Evolutionary conservation across 2,888 invertebrate genomes (phyloP).

Genomic region (Rhagophthalmus giganteus): DNA sequence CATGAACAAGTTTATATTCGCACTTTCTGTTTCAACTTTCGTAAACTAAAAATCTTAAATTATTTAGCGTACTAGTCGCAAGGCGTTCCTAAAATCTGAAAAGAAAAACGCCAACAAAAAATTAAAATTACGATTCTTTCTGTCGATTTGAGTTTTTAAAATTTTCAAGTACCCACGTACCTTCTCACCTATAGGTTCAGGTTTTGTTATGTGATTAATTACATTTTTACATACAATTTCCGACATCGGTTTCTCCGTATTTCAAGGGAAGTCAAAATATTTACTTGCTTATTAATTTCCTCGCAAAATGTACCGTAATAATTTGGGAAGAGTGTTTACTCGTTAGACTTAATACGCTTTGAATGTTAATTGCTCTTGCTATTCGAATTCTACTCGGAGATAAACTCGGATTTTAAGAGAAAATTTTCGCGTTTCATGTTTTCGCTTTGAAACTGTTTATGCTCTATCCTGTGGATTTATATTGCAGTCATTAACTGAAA

Average conservation of each 20-base stretch:
- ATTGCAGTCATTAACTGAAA: neutral
- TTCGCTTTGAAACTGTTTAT: neutral
- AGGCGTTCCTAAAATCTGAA: neutral
- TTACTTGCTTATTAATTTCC: conserved; percentile 1
- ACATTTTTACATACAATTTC: neutral
- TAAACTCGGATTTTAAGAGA: neutral
- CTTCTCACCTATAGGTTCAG: no score
- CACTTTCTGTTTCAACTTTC: conserved; percentile 14
- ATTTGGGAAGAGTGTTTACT: conserved; percentile 1
- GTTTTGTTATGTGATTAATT: no score
- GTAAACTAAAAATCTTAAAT: neutral
- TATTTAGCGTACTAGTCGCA: neutral
- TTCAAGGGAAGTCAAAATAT: conserved; percentile 4
- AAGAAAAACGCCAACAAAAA: no score
- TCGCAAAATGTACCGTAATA: neutral
- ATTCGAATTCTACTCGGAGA: neutral
- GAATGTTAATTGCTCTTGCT: conserved; percentile 1
- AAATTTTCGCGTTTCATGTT: neutral
- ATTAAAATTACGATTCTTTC: no score
- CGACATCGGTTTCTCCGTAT: neutral
- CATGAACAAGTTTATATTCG: conserved; percentile 10
- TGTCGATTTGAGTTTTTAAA: no score
- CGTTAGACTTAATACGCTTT: conserved; percentile 1
- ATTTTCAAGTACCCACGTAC: no score
- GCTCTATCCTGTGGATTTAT: neutral